These are phyloP conservation scores for Kryptolebias marmoratus DNA, from an alignment of 2,113 vertebrate genomes.

Conservation along the genomic window DNA sequence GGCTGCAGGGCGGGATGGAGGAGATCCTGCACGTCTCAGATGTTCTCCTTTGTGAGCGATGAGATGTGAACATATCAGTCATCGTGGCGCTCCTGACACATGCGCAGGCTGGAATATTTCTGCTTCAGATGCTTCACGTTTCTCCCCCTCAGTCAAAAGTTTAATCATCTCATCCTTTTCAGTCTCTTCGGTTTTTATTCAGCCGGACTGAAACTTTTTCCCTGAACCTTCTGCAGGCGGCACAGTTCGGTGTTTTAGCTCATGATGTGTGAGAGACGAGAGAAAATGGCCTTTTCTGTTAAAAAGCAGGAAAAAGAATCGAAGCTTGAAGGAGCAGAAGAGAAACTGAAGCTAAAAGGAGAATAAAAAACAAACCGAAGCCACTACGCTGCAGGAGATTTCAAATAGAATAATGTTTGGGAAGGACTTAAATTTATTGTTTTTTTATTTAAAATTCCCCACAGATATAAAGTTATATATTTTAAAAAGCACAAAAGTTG, in stretches of 20 bases:
- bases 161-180: constrained; percentile 33
- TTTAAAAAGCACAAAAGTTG: no score
- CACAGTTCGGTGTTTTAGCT: constrained; percentile 2
- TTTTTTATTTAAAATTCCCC: no score
- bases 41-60: constrained; percentile 8
- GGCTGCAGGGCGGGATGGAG: background rate
- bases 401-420: no score
- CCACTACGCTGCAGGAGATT: no score
- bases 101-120: constrained; percentile 32
- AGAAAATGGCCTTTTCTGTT: no score
- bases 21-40: constrained; percentile 4
- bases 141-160: constrained; percentile 3
- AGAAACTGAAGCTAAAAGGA: no score
- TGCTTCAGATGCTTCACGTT: constrained; percentile 34
- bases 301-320: no score
- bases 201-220: constrained; percentile 17
- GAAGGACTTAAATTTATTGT: no score
- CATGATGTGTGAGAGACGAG: no score
- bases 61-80: constrained; percentile 42
- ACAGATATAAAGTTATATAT: no score
- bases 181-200: constrained; percentile 13
- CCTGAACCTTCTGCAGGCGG: constrained; percentile 29
- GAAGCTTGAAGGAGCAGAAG: no score
- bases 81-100: constrained; percentile 42
- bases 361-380: no score